Percentiles rank a stretch among this genome's conserved stretches.
phyloP scores from a whole-genome alignment of 1,140 invertebrate species.

The Rhopalosiphum padi region DNA sequence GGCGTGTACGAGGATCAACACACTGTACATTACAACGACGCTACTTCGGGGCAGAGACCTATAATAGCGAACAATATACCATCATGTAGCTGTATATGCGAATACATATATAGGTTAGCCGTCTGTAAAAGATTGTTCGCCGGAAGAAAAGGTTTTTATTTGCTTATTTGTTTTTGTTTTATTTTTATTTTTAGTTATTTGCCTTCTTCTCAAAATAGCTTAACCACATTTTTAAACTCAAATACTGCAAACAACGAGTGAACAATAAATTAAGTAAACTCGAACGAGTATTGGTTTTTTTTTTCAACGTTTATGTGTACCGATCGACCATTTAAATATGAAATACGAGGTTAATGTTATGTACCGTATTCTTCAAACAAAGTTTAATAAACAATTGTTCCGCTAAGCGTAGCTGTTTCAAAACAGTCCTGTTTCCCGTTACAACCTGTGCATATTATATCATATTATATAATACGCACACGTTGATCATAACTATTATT shows the following conservation, averaged over 20 bases:
- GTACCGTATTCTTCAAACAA: neutral
- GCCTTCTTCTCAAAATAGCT: neutral
- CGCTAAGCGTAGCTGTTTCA: neutral
- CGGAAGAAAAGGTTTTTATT: constrained; percentile 8
- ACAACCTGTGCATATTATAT: neutral
- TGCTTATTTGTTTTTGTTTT: neutral
- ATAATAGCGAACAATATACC: neutral
- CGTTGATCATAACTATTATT: neutral
- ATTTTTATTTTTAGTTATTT: constrained; percentile 10
- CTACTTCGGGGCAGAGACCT: neutral
- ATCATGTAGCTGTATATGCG: neutral
- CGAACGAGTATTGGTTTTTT: neutral
- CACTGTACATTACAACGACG: neutral
- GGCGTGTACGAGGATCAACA: neutral
- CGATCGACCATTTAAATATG: neutral
- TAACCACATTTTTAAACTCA: neutral
- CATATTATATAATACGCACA: neutral
- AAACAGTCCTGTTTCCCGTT: neutral
- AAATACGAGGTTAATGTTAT: neutral
- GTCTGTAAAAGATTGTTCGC: neutral
- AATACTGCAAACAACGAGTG: neutral
- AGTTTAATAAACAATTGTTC: constrained; percentile 18
- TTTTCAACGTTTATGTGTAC: neutral
- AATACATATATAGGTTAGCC: neutral
- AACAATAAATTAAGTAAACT: constrained; percentile 18